Conservation (phyloP, 2,888 invertebrate species). For the Andrena flavipes region DNA sequence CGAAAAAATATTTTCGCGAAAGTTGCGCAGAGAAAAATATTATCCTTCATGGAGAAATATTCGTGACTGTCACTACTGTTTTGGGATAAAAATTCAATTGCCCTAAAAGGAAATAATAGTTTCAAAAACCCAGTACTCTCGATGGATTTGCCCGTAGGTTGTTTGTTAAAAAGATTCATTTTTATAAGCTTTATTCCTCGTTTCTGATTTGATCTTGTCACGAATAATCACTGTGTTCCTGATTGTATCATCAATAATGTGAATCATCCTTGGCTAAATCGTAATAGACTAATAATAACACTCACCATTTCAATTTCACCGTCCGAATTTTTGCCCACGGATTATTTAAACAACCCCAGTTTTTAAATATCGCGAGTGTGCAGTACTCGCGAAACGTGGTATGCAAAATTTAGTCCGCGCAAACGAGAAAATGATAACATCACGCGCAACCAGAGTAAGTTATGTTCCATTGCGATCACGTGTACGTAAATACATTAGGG, state of each 20-base stretch:
- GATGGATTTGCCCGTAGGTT: no score
- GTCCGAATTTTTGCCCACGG: neutral
- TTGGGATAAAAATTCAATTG: conserved; percentile 4
- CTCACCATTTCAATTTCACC: neutral
- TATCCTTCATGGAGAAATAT: conserved; percentile 29
- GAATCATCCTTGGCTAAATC: no score
- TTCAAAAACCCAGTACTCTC: conserved; percentile 4
- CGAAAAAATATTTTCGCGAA: neutral
- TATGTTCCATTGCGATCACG: conserved; percentile 3
- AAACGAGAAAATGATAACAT: conserved; percentile 15
- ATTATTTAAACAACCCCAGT: neutral
- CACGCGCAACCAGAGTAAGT: conserved; percentile 10
- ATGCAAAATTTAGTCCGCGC: neutral
- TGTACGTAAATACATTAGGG: neutral
- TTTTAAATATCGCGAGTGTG: neutral
- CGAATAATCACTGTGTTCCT: no score
- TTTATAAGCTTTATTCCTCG: no score
- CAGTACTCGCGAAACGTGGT: neutral
- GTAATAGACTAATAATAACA: no score
- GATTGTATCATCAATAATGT: no score
- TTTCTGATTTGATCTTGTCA: no score
- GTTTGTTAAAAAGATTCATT: no score
- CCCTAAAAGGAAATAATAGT: neutral
- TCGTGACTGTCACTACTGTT: conserved; percentile 5
- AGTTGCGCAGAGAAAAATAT: conserved; percentile 9